phyloP scores from a whole-genome alignment of 2,797 vertebrate genomes.

The Sebastes steindachneri region DNA sequence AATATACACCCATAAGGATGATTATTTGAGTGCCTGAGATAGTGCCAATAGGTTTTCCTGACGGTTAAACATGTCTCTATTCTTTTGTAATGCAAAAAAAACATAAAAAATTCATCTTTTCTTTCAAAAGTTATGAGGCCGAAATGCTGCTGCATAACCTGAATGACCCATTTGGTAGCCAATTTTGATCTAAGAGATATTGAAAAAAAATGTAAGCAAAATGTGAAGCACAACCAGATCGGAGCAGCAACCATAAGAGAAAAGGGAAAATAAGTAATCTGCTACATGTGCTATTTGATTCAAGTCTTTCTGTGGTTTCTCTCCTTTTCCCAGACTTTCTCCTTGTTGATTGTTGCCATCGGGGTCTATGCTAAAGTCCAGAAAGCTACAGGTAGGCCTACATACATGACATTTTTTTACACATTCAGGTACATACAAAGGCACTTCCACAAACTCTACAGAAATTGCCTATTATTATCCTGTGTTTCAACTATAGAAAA shows the following conservation, averaged over 20 bases:
- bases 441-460: background rate
- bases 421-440: background rate
- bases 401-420: background rate
- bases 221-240: background rate
- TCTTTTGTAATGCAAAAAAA: background rate
- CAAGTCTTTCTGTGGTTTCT: background rate
- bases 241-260: background rate
- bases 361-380: conserved; percentile 84
- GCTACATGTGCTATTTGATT: background rate
- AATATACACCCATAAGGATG: background rate
- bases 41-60: background rate
- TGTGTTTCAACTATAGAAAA: background rate
- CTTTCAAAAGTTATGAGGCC: too few species aligned
- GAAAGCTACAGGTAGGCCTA: conserved; percentile 81
- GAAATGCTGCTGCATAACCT: too few species aligned
- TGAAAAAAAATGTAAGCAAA: background rate
- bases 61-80: background rate
- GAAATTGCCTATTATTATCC: background rate
- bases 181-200: background rate
- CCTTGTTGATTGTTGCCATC: conserved; percentile 83
- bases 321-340: conserved; percentile 77
- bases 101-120: too few species aligned
- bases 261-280: background rate
- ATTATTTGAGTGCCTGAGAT: background rate
- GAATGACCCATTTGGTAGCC: background rate